phyloP scores from a whole-genome alignment of 1,140 invertebrate genomes.

The Aphis craccivora region DNA sequence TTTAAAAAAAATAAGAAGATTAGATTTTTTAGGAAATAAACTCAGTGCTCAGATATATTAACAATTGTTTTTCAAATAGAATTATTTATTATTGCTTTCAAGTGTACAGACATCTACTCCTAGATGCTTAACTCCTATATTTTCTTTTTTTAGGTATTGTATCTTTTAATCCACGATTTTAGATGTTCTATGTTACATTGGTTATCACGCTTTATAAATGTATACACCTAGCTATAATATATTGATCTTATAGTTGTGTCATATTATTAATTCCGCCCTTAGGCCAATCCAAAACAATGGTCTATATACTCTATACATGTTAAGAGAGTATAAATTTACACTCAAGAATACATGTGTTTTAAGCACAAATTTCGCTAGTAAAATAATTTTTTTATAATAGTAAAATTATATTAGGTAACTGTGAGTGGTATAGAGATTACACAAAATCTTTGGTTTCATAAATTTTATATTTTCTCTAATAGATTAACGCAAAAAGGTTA shows the following conservation, averaged over 20 bases:
- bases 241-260: neutral
- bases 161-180: neutral
- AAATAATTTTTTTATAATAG: neutral
- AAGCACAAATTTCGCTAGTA: neutral
- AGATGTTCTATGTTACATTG: neutral
- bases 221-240: neutral
- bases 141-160: neutral
- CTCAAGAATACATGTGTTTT: neutral
- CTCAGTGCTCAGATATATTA: neutral
- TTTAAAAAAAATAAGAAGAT: neutral
- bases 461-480: neutral
- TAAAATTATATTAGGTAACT: neutral
- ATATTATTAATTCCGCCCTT: neutral
- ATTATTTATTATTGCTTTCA: conserved; percentile 6
- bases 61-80: neutral
- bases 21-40: neutral
- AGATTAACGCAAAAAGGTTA: neutral
- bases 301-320: neutral
- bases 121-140: neutral
- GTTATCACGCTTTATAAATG: conserved; percentile 2
- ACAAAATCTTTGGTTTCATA: neutral
- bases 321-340: neutral
- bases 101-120: neutral
- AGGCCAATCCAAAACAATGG: neutral
- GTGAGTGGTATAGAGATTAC: neutral